Percentiles rank a stretch among this genome's conserved stretches.
Conservation (phyloP, 2,113 vertebrate genomes). For the Pygathrix nemaeus region DNA sequence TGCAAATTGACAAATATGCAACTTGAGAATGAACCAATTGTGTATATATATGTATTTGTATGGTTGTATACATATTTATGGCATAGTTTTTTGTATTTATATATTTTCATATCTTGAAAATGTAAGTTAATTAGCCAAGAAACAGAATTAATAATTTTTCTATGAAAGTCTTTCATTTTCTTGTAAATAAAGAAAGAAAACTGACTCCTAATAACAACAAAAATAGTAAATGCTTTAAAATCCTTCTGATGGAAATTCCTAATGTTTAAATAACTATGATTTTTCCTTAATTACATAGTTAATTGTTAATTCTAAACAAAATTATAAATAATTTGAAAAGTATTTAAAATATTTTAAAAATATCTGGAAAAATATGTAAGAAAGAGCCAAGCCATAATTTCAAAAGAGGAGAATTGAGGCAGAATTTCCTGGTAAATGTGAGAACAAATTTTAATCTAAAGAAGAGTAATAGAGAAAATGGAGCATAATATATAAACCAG, state of each 20-base stretch:
- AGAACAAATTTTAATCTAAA: conserved; percentile 17
- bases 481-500: background rate
- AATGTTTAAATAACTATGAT: background rate
- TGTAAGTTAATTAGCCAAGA: background rate
- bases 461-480: background rate
- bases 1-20: background rate
- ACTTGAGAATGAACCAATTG: background rate
- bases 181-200: background rate
- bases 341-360: background rate
- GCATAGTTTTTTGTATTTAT: background rate
- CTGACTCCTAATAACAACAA: background rate
- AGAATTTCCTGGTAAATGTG: background rate
- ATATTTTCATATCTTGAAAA: background rate
- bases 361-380: background rate
- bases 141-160: background rate
- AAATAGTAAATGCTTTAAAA: background rate
- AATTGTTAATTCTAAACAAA: background rate
- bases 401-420: background rate
- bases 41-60: background rate
- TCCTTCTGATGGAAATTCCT: background rate
- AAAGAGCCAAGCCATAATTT: background rate
- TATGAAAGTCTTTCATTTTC: background rate
- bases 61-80: background rate
- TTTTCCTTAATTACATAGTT: background rate
- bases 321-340: background rate